Evolutionary conservation across 2,888 invertebrate species (phyloP), one percentile per base, ranked within the genome.

Genomic region (Diaperis boleti): DNA sequence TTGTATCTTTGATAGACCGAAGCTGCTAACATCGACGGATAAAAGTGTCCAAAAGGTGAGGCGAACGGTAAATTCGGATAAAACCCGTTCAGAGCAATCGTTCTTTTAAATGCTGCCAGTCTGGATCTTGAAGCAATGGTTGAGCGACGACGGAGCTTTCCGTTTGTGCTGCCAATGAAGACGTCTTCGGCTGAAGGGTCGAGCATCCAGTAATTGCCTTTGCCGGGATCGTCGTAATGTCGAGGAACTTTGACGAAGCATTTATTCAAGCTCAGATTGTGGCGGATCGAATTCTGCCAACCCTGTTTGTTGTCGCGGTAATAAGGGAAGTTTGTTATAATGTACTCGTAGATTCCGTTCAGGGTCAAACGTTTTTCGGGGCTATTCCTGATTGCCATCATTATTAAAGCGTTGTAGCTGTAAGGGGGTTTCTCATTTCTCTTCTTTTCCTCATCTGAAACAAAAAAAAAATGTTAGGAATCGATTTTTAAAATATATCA

Each of bases 161-260:
- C 98, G 0, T 98, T 98, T 0, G 96, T 95, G 0, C 96, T 96
- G 0, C 98, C 98, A 75, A 99, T 99, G 79, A 97, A 98, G 14
- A 99, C 98, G 75, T 99, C 98, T 77, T 98, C 98, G 42, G 95
- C 92, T 33, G 94, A 94, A 3, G 97, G 94, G 79, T 99, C 98
- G 74, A 99, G 81, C 97, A 98, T 98, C 98, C 98, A 99, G 83
- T 99, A 99, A 83, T 98, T 99, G 0, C 98, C 98, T 81, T 99
- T 99, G 1, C 99, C 98, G 0, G 98, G 98, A 79, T 99, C 98
- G 82, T 99, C 98, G 83, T 98, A 99, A 77, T 96, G 96, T 8
- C 99, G 86, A 1, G 96, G 95, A 39, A 96, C 95, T 84, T 98
- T 98, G 22, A 98, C 95, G 81, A 99, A 99, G 79, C 98, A 98